Evolutionary conservation across 2,888 invertebrate species (phyloP), one percentile per base, ranked within the genome.

Genomic region (Temnothorax ravouxi): DNA sequence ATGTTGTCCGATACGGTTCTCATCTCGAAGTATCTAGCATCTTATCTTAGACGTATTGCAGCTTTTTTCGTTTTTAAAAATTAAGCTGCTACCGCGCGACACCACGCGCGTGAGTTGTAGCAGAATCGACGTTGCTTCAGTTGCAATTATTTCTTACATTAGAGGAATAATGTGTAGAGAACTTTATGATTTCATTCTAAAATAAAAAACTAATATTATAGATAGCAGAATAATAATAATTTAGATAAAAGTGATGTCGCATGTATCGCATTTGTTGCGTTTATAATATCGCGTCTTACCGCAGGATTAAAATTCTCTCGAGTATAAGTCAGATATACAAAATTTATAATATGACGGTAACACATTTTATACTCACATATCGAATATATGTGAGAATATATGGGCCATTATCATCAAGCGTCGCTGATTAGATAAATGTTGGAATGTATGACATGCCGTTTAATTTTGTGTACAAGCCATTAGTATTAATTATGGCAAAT

Each of bases 391-490:
- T 15, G 34, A 56, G n/a, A n/a, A 69, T n/a, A 6, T 25, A 6
- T 8, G 25, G 41, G 29, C 5, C 38, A 21, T 54, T 56, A 52
- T 71, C 41, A 29, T 66, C 29, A 18, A 56, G 34, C 41, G 3
- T 56, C n/a, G 44, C 29, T 69, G 67, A 71, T 71, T 71, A 50
- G 56, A 38, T 21, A 62, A 62, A 56, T 62, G 29, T 77, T 13
- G 38, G 15, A 9, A 15, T 44, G 11, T 6, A 44, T 56, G 21
- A 47, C 56, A 69, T 56, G 69, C 44, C 44, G 29, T 59, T 71
- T 71, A 71, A 47, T 44, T 38, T 79, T n/a, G 21, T 47, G 13
- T 47, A 54, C 29, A 38, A 62, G 18, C 77, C 25, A 13, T 18
- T 8, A 21, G 34, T 61, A 75, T 75, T 15, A 69, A 71, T 79